Evolutionary conservation across 2,797 vertebrate genomes (phyloP).

Genomic region (Sylvilagus floridanus): DNA sequence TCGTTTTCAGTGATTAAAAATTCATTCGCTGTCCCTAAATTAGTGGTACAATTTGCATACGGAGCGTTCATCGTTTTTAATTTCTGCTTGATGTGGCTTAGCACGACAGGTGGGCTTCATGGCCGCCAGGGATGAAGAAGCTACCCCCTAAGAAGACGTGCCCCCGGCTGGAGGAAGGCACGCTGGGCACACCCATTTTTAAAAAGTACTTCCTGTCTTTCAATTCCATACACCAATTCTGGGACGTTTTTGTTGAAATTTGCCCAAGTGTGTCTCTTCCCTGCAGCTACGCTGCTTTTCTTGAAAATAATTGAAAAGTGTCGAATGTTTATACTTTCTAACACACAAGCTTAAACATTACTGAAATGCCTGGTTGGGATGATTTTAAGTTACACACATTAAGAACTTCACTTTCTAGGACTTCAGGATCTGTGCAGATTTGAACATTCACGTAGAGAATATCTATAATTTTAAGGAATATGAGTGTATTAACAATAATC

Average conservation of each 20-base stretch:
- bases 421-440: not conserved
- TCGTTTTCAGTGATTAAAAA: not conserved
- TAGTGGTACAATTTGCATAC: not conserved
- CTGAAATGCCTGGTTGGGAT: not conserved
- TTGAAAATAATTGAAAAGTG: not conserved
- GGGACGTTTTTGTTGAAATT: slow-evolving; percentile 9
- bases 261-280: not conserved
- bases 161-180: not conserved
- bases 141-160: not conserved
- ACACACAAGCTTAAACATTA: not conserved
- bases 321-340: not conserved
- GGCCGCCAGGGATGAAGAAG: not conserved
- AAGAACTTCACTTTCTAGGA: not conserved
- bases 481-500: not conserved
- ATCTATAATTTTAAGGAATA: not conserved
- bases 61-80: not conserved
- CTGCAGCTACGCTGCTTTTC: not conserved
- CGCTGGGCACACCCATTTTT: not conserved
- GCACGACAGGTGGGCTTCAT: not conserved
- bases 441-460: not conserved
- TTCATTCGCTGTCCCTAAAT: not conserved
- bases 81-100: not conserved
- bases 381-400: not conserved
- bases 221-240: not conserved
- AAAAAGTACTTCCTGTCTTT: not conserved